Evolutionary conservation across 2,888 invertebrate species (phyloP), one percentile per base, ranked within the genome.

Genomic region (Chorisops tibialis): DNA sequence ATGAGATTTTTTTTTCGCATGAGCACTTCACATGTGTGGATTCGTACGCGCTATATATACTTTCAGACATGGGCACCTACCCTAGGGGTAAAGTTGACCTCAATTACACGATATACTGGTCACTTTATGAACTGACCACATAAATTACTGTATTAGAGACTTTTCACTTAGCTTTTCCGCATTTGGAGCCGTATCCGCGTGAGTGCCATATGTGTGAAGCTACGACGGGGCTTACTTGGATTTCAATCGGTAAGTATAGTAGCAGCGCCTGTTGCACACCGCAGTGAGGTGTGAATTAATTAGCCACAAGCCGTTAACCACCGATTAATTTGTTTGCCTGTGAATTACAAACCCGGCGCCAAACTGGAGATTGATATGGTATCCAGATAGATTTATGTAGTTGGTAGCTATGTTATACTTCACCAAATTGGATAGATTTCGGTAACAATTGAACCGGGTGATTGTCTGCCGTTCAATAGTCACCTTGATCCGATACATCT

Each of bases 81-180:
- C 60, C 52, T 56, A 30, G 43, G 64, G 59, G 41, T 54, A 41
- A 59, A 62, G 47, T 62, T 64, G 62, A 64, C 64, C 64, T 62
- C 64, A 64, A 64, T 64, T 64, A 64, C 52, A 64, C 64, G 62
- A 62, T 62, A 60, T 62, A 47, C 54, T 64, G 64, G 64, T 64
- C 62, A 64, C 54, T 64, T 64, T 62, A 64, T 64, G 64, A 62
- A 62, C 64, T 62, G 60, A 64, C 64, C 64, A 62, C 64, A 64
- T 64, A 64, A 64, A 64, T 64, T 64, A 64, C 64, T 62, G 64
- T 61, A 63, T 61, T 61, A 64, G 63, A 64, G 56, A 19, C 43
- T 56, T 50, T 56, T 56, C 56, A 56, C 56, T 56, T 56, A 30
- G 30, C 30, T 30, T 30, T 30, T 30, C 30, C 9, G 7, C 30